Evolutionary conservation across 1,140 invertebrate genomes (phyloP).

Genomic region (Apis laboriosa): DNA sequence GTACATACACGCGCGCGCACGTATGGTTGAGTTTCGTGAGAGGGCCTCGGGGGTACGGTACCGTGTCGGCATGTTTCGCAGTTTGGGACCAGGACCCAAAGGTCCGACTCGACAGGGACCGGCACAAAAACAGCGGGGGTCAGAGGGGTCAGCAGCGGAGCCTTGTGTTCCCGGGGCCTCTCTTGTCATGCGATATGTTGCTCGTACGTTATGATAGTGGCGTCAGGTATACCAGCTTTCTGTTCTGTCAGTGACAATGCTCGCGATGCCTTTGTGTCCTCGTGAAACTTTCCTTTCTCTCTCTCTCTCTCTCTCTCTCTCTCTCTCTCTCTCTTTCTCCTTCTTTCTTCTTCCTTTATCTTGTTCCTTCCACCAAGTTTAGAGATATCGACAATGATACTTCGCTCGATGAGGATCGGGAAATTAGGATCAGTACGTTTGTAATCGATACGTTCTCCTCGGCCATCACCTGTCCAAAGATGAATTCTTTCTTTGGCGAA

Average conservation of each 20-base stretch:
- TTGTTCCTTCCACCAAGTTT: not conserved
- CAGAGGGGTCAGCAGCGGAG: constrained; percentile 63
- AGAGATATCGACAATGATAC: not conserved
- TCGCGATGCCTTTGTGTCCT: constrained; percentile 56
- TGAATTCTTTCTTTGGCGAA: not conserved
- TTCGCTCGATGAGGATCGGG: constrained; percentile 25
- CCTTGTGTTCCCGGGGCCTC: constrained; percentile 60
- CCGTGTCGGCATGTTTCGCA: constrained; percentile 68
- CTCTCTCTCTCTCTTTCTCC: not conserved
- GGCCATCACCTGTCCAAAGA: not conserved
- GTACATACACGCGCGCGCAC: not conserved
- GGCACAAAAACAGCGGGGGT: constrained; percentile 68
- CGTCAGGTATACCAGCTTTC: constrained; percentile 60
- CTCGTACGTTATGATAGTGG: constrained; percentile 71
- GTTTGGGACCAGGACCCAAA: constrained; percentile 62
- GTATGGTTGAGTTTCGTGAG: constrained; percentile 55
- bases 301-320: not conserved
- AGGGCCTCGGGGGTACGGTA: constrained; percentile 41
- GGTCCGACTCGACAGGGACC: constrained; percentile 60
- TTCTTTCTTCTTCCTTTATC: not conserved
- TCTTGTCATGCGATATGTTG: constrained; percentile 72
- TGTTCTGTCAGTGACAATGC: constrained; percentile 69
- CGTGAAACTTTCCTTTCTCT: constrained; percentile 20
- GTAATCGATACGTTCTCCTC: constrained; percentile 5
- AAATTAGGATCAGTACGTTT: not conserved